phyloP scores from a whole-genome alignment of 2,888 invertebrate genomes.

The Geophilus truncorum region DNA sequence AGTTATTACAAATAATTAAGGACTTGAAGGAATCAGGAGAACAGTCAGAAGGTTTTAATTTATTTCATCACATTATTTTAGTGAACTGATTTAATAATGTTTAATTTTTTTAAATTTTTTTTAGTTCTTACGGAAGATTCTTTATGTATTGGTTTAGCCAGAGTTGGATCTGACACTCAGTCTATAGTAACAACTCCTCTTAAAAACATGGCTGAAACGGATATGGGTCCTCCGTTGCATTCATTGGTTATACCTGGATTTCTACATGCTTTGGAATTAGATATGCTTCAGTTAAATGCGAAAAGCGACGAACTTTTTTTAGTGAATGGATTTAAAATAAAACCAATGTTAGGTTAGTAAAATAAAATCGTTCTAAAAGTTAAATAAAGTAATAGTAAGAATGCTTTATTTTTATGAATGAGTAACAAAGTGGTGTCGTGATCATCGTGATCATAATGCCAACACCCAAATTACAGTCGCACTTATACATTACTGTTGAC shows the following conservation, averaged over 20 bases:
- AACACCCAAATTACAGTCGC: no score
- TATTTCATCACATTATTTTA: not conserved
- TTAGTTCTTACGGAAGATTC: slow-evolving; percentile 54
- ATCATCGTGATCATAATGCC: no score
- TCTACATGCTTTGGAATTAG: slow-evolving; percentile 85
- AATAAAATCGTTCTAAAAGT: no score
- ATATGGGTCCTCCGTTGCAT: slow-evolving; percentile 85
- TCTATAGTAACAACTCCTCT: slow-evolving; percentile 69
- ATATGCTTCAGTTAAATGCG: slow-evolving; percentile 62
- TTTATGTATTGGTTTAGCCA: slow-evolving; percentile 77
- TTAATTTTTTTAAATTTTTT: slow-evolving; percentile 37
- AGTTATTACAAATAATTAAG: slow-evolving; percentile 65
- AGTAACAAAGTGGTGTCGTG: no score
- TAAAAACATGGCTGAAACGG: slow-evolving; percentile 61
- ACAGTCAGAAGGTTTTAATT: slow-evolving; percentile 17
- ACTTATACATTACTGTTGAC: no score
- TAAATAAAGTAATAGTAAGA: no score
- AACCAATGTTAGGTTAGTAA: no score
- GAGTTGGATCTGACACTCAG: slow-evolving; percentile 83
- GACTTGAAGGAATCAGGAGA: not conserved
- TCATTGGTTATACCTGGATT: slow-evolving; percentile 80
- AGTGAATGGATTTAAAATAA: not conserved
- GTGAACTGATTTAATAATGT: not conserved
- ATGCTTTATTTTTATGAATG: no score
- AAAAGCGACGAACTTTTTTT: slow-evolving; percentile 31